Evolutionary conservation across 1,140 invertebrate species (phyloP).

Genomic region (Ladona fulva): DNA sequence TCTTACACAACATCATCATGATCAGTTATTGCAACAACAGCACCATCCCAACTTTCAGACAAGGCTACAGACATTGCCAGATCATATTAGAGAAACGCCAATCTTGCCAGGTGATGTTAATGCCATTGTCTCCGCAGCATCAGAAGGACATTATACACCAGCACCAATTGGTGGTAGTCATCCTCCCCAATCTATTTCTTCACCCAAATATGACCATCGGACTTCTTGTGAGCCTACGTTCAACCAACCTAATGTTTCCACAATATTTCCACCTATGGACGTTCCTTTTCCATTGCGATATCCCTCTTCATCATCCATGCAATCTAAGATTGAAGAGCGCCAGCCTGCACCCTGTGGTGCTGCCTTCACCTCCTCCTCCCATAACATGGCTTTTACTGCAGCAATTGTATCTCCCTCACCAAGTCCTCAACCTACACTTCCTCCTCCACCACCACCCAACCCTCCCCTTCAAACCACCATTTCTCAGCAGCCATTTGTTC

Average conservation of each 20-base stretch:
- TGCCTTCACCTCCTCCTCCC: slow-evolving; percentile 63
- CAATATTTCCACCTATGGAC: neutral
- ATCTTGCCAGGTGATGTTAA: neutral
- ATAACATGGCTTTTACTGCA: slow-evolving; percentile 65
- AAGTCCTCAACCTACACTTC: slow-evolving; percentile 20
- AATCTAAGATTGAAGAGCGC: slow-evolving; percentile 24
- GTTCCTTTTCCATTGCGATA: neutral
- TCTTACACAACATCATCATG: neutral
- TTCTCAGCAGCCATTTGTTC: slow-evolving; percentile 21
- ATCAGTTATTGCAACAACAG: neutral
- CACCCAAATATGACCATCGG: slow-evolving; percentile 45
- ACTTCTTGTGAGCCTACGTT: slow-evolving; percentile 30
- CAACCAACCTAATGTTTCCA: neutral
- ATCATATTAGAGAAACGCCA: neutral
- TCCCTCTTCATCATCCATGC: neutral
- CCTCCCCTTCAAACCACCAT: slow-evolving; percentile 26
- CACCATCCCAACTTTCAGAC: neutral
- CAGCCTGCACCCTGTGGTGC: slow-evolving; percentile 51
- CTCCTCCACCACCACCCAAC: slow-evolving; percentile 25
- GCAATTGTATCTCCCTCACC: slow-evolving; percentile 49
- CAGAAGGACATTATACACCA: neutral
- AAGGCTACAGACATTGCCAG: neutral
- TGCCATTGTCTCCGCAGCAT: neutral
- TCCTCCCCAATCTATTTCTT: slow-evolving; percentile 39
- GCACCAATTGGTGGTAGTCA: neutral